Evolutionary conservation across 2,797 vertebrate species (phyloP).

Genomic region (Gymnocypris eckloni): DNA sequence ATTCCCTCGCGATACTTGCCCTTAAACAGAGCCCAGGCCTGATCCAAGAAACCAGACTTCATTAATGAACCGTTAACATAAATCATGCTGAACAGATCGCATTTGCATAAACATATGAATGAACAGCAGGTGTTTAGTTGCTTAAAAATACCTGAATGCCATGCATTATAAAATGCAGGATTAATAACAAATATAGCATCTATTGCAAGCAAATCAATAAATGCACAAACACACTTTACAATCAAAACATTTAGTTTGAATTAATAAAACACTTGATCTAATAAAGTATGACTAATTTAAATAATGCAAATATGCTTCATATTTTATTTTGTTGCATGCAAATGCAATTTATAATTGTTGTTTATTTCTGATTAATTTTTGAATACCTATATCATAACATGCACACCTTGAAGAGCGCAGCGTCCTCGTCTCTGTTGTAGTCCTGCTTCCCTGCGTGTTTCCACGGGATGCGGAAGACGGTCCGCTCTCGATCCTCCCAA

Average conservation of each 20-base stretch:
- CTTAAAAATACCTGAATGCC: background rate
- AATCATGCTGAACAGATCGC: background rate
- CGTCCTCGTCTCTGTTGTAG: constrained; percentile 96
- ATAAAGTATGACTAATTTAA: too few relatives aligned
- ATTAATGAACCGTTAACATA: too few relatives aligned
- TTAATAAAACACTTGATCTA: background rate
- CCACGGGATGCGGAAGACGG: constrained; percentile 96
- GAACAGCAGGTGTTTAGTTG: background rate
- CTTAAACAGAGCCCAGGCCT: constrained; percentile 98
- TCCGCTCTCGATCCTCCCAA: constrained; percentile 95
- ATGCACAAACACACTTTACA: background rate
- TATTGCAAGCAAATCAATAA: background rate
- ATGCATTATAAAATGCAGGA: background rate
- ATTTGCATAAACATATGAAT: background rate
- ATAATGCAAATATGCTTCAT: background rate
- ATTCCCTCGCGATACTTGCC: constrained; percentile 96
- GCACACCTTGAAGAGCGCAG: constrained; percentile 93
- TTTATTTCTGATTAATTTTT: background rate
- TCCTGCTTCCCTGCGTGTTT: constrained; percentile 98
- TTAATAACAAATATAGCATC: background rate
- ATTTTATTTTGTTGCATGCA: background rate
- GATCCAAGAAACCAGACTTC: background rate
- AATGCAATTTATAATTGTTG: background rate
- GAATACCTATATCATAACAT: background rate
- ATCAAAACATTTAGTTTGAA: background rate